Base-by-base conservation (phyloP, 2,888 invertebrate genomes). In the Chymomyza amoena region DNA sequence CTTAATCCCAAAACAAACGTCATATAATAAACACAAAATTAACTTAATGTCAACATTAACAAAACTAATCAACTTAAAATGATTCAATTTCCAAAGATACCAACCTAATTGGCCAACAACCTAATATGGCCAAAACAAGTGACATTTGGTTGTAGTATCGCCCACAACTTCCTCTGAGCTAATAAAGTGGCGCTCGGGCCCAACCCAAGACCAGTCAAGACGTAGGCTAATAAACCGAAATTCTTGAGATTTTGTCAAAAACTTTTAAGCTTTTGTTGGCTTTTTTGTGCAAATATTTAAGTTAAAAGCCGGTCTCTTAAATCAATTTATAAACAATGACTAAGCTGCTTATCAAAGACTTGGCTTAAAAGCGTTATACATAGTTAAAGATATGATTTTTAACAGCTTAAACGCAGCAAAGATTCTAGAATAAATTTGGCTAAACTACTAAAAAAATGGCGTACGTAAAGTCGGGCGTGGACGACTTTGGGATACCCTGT, bases 101-200 rank as follows among this genome's bases (percentile, higher is more conserved):
- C 52, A 18, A 18, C 15, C 1, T 85, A 83, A 85, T 83, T 85
- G 87, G 39, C 62, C 77, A 63, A 67, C 65, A 75, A 75, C 83
- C 83, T 72, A 80, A 80, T 78, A 87, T 70, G 80, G 87, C 62
- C 64, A 64, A 60, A 59, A 70, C 69, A 63, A 73, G 72, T 72
- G 86, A 87, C 83, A 87, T 84, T 84, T 84, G 60, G 60, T 76
- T 70, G 66, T 69, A 16, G 20, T 15, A 59, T 72, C 87, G 87
- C 84, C 84, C 83, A 84, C 84, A 73, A 87, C 80, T 85, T 84
- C 84, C 87, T 87, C 51, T 74, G n/a, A 63, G 63, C 72, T 45
- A 45, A 45, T 45, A 56, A 61, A 66, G 50, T 50, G 20, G 20
- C 54, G 39, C 13, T 45, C 39, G 16, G 64, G 73, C 82, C 80